These are phyloP conservation scores for Pollenia griseotomentosa DNA, from an alignment of 2,888 invertebrate species.

Conservation along the genomic window DNA sequence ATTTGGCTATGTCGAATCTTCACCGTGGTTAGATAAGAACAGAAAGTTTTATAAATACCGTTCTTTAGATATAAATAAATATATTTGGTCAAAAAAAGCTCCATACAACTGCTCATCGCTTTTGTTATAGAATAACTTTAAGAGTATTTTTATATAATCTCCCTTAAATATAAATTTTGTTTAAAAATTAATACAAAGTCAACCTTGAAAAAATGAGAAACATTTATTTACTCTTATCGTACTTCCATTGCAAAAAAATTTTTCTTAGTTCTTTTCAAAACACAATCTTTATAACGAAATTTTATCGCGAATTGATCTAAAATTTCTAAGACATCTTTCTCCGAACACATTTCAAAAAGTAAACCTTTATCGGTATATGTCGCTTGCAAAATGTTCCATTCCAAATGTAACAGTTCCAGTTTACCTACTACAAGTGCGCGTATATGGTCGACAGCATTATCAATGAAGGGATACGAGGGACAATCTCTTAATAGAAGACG, in stretches of 20 bases:
- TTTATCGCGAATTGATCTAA: slow-evolving; percentile 11
- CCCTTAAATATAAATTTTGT: too few species aligned
- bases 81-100: too few species aligned
- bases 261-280: slow-evolving; percentile 36
- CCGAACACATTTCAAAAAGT: slow-evolving; percentile 55
- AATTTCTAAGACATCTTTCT: slow-evolving; percentile 1
- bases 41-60: too few species aligned
- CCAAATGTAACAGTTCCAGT: slow-evolving; percentile 34
- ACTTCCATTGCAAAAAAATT: slow-evolving; percentile 18
- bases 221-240: neutral
- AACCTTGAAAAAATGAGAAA: too few species aligned
- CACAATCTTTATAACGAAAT: slow-evolving; percentile 40
- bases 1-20: too few species aligned
- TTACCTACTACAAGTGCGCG: slow-evolving; percentile 36
- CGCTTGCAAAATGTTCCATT: slow-evolving; percentile 60
- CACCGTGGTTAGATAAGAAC: too few species aligned
- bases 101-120: too few species aligned
- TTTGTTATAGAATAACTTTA: too few species aligned
- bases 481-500: slow-evolving; percentile 58
- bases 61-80: too few species aligned
- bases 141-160: too few species aligned
- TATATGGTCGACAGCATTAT: slow-evolving; percentile 62
- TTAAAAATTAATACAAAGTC: too few species aligned
- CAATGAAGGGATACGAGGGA: neutral
- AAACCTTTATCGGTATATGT: slow-evolving; percentile 54